These are phyloP conservation scores for Dufourea novaeangliae DNA, from an alignment of 1,140 invertebrate species.

Conservation along the genomic window DNA sequence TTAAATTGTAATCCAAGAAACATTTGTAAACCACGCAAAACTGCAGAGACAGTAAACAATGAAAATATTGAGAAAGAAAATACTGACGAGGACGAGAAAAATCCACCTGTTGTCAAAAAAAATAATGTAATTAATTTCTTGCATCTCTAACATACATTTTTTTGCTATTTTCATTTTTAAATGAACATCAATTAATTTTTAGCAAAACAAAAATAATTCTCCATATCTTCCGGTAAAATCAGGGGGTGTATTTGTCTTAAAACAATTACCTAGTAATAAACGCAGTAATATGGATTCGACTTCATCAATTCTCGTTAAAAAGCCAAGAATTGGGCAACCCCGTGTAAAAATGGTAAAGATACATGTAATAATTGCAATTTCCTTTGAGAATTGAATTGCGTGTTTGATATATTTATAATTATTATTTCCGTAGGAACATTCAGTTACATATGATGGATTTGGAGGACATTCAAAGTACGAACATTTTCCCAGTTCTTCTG, in stretches of 20 bases:
- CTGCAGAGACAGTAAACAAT: not conserved
- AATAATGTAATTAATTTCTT: conserved; percentile 22
- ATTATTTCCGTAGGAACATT: conserved; percentile 31
- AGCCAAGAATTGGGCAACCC: conserved; percentile 21
- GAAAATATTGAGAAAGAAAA: not conserved
- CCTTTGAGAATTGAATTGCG: not conserved
- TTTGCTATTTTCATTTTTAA: not conserved
- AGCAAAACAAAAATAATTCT: conserved; percentile 51
- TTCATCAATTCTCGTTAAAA: conserved; percentile 54
- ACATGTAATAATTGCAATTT: not conserved
- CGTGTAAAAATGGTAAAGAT: conserved; percentile 3
- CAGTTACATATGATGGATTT: conserved; percentile 70
- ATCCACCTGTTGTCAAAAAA: not conserved
- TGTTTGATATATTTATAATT: not conserved
- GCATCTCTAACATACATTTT: conserved; percentile 4
- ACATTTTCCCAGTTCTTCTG: conserved; percentile 61
- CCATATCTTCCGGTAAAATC: conserved; percentile 61
- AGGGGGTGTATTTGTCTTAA: conserved; percentile 43
- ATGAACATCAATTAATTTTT: conserved; percentile 10
- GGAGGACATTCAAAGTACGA: conserved; percentile 74
- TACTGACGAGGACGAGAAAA: not conserved
- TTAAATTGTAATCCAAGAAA: too few species aligned
- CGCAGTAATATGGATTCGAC: not conserved
- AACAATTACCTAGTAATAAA: not conserved
- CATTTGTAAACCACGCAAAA: not conserved